phyloP scores from a whole-genome alignment of 2,888 invertebrate genomes.

The Ischnus inquisitorius region DNA sequence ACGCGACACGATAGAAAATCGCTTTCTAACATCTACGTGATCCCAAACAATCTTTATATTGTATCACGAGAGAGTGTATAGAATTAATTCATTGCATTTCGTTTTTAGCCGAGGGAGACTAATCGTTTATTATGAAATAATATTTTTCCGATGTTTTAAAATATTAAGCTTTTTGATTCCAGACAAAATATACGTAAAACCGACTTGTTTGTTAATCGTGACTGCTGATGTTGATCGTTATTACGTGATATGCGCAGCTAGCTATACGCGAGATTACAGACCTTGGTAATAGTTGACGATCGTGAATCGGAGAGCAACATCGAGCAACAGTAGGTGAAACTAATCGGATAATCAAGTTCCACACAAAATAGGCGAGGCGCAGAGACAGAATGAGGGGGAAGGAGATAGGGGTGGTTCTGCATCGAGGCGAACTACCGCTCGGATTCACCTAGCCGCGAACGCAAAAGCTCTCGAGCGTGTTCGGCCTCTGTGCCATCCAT shows the following conservation, averaged over 20 bases:
- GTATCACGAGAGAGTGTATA: background rate
- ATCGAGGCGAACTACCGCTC: constrained; percentile 50
- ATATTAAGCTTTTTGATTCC: background rate
- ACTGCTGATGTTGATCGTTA: constrained; percentile 45
- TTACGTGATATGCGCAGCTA: constrained; percentile 42
- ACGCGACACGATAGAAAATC: constrained; percentile 52
- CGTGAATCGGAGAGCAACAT: constrained; percentile 26
- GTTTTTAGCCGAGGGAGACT: too few species aligned
- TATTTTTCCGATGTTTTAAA: background rate
- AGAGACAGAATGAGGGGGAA: background rate
- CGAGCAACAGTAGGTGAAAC: constrained; percentile 65
- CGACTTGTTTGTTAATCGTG: background rate
- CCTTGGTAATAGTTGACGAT: constrained; percentile 60
- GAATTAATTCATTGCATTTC: too few species aligned
- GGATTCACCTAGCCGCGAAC: constrained; percentile 55
- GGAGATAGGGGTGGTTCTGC: constrained; percentile 27
- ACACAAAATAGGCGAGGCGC: constrained; percentile 70
- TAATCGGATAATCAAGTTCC: constrained; percentile 81
- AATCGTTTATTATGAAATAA: too few species aligned
- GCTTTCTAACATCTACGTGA: constrained; percentile 23
- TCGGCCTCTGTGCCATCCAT: constrained; percentile 48
- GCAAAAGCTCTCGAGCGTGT: constrained; percentile 76
- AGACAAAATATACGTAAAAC: too few species aligned
- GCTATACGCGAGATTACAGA: constrained; percentile 54
- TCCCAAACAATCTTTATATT: constrained; percentile 4